phyloP scores from a whole-genome alignment of 2,797 vertebrate species.

The Podargus strigoides region DNA sequence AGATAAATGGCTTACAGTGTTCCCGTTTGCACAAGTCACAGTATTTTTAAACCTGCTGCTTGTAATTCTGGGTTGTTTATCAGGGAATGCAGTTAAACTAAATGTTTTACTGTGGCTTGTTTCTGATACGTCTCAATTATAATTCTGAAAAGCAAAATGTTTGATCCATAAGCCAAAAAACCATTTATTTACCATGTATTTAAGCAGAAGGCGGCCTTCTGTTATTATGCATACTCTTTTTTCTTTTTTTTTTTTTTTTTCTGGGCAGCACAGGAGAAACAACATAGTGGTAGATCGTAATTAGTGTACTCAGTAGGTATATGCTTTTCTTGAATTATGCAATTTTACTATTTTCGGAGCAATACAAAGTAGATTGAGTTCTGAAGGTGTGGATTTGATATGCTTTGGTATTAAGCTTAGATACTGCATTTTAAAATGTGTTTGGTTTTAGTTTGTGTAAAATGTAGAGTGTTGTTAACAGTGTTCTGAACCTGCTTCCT shows the following conservation, averaged over 20 bases:
- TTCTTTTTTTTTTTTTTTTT: background rate
- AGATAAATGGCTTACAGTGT: slow-evolving; percentile 60
- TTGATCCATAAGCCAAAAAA: background rate
- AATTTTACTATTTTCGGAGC: background rate
- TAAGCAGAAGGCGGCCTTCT: background rate
- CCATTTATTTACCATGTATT: too few relatives aligned
- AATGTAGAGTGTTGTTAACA: background rate
- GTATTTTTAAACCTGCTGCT: slow-evolving; percentile 59
- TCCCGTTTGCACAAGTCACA: slow-evolving; percentile 45
- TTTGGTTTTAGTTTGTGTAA: background rate
- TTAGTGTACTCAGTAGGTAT: background rate
- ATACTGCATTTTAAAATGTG: background rate
- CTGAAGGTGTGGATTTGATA: background rate
- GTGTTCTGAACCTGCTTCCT: background rate
- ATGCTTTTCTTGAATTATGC: background rate
- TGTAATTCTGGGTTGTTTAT: slow-evolving; percentile 36
- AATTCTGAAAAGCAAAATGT: background rate
- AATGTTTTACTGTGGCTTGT: background rate
- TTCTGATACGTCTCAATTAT: background rate
- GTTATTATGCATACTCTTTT: background rate
- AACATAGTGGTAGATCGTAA: background rate
- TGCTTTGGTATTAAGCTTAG: background rate
- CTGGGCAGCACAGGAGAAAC: background rate
- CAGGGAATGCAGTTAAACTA: background rate
- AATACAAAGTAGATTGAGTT: background rate